phyloP scores from a whole-genome alignment of 2,113 vertebrate genomes.

The Rhinogobius similis region DNA sequence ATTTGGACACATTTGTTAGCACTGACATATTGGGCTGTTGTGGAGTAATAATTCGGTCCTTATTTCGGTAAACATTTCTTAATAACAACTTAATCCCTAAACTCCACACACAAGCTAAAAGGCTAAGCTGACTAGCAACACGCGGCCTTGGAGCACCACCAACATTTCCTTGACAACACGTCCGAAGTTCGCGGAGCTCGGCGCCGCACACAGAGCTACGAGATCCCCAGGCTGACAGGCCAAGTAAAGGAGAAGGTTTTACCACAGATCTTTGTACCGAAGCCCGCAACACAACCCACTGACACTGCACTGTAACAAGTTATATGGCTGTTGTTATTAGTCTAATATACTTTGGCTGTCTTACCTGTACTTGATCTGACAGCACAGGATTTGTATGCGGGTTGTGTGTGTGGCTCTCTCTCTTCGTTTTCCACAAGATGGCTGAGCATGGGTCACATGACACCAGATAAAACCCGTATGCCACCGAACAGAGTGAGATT shows the following conservation, averaged over 20 bases:
- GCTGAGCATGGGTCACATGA: conserved; percentile 81
- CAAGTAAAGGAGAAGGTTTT: conserved; percentile 67
- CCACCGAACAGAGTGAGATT: conserved; percentile 26
- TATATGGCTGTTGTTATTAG: conserved; percentile 25
- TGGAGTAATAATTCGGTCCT: background rate
- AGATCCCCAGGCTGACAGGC: conserved; percentile 69
- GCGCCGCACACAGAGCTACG: conserved; percentile 35
- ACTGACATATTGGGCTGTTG: background rate
- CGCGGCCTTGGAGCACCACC: conserved; percentile 66
- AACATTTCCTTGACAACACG: conserved; percentile 40
- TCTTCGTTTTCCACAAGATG: conserved; percentile 81
- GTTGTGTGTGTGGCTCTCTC: conserved; percentile 61
- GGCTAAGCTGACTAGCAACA: conserved; percentile 56
- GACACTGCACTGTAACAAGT: conserved; percentile 24
- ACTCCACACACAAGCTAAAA: conserved; percentile 30
- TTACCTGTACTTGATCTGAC: conserved; percentile 83
- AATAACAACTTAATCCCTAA: conserved; percentile 36
- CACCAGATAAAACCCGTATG: conserved; percentile 70
- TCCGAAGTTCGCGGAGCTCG: conserved; percentile 8
- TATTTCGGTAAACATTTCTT: background rate
- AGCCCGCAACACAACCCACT: conserved; percentile 18
- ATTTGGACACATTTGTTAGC: background rate
- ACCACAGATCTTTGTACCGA: conserved; percentile 35
- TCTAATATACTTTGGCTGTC: conserved; percentile 70
- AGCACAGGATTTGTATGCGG: conserved; percentile 81